Conservation (phyloP, 1,140 invertebrate species). For the Cyclina sinensis region DNA sequence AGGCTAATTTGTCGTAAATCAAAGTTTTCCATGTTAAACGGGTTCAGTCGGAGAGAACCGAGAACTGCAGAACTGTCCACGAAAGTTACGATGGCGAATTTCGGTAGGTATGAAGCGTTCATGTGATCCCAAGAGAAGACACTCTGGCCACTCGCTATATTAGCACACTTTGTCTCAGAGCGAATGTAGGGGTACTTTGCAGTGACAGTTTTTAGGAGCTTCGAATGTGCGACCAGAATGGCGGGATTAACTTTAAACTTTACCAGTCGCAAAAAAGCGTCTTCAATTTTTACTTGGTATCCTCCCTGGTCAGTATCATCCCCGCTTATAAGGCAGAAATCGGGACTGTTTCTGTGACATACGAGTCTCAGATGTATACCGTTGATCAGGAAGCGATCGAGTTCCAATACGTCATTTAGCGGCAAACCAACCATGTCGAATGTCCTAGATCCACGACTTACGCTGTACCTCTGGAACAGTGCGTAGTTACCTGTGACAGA, state of each 20-base stretch:
- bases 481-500: not conserved
- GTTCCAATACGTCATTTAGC: not conserved
- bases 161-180: constrained; percentile 8
- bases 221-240: constrained; percentile 29
- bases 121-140: constrained; percentile 61
- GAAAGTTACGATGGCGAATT: constrained; percentile 39
- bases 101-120: constrained; percentile 25
- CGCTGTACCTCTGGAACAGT: not conserved
- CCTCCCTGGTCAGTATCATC: not conserved
- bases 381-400: constrained; percentile 54
- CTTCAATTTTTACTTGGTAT: constrained; percentile 37
- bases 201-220: constrained; percentile 15
- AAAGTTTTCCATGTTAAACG: constrained; percentile 61
- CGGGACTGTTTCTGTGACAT: not conserved
- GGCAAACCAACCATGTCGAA: constrained; percentile 2
- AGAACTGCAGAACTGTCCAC: not conserved
- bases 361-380: constrained; percentile 47
- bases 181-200: constrained; percentile 37
- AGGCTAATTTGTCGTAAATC: constrained; percentile 45
- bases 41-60: constrained; percentile 43
- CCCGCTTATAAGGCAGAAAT: constrained; percentile 31
- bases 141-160: constrained; percentile 40
- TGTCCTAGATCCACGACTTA: not conserved
- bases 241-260: constrained; percentile 54
- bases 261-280: constrained; percentile 2